These are phyloP conservation scores for Cataglyphis albicans DNA, from an alignment of 2,888 invertebrate genomes.

Conservation along the genomic window DNA sequence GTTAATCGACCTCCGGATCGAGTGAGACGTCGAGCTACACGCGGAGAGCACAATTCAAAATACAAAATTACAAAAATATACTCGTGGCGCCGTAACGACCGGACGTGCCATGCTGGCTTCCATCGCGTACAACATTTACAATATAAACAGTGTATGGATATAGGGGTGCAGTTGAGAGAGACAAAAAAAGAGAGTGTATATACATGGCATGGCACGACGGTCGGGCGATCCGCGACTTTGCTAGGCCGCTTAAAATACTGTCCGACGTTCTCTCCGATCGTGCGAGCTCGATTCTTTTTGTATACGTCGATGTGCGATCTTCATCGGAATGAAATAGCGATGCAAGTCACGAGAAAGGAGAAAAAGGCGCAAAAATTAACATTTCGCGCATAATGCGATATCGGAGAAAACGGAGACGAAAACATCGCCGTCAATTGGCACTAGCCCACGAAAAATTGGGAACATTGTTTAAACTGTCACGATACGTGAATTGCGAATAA, in stretches of 20 bases:
- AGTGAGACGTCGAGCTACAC: conserved; percentile 30
- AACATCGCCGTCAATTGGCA: conserved; percentile 57
- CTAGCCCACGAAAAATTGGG: conserved; percentile 40
- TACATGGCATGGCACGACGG: conserved; percentile 76
- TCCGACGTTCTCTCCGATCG: conserved; percentile 64
- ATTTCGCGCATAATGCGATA: conserved; percentile 6
- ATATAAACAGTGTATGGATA: conserved; percentile 73
- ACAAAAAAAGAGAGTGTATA: conserved; percentile 70
- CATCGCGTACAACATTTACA: conserved; percentile 74
- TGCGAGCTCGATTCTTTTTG: conserved; percentile 58
- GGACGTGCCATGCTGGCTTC: conserved; percentile 62
- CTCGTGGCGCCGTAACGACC: conserved; percentile 76
- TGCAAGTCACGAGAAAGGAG: not conserved
- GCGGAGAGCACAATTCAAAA: conserved; percentile 69
- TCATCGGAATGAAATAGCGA: not conserved
- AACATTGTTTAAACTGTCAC: conserved; percentile 16
- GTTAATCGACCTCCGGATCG: not conserved
- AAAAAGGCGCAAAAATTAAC: not conserved
- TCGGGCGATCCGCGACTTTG: conserved; percentile 76
- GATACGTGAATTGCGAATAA: conserved; percentile 2
- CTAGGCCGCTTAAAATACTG: conserved; percentile 80
- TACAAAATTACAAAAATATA: conserved; percentile 84
- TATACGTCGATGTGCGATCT: not conserved
- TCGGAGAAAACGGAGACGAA: conserved; percentile 18
- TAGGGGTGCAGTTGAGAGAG: conserved; percentile 66